Evolutionary conservation across 2,888 invertebrate genomes (phyloP), one percentile per base, ranked within the genome.

Genomic region (Protodeltote pygarga): DNA sequence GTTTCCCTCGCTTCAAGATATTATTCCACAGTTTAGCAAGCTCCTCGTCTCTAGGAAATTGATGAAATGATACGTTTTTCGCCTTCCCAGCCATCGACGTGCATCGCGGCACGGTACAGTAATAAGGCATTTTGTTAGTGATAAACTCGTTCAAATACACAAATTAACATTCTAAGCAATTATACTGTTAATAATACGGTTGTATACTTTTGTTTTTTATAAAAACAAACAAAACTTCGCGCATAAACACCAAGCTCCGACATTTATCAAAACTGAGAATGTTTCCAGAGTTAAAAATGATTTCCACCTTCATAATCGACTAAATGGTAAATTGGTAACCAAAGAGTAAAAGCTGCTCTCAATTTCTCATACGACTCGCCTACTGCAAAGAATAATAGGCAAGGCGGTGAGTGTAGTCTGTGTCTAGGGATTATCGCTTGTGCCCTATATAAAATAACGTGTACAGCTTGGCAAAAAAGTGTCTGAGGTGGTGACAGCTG

Each of bases 41-140:
- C 46, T 83, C 85, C 31, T 86, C 86, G 21, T 92, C 91, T 3
- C 89, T 73, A 0, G 92, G 92, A 65, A 92, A 92, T 51, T 90
- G 91, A 39, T 92, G 92, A 54, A 92, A 92, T 1, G 90, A 90
- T 31, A 92, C 92, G 58, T 92, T 89, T 68, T 92, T 91, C 8
- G 85, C 87, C 73, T 91, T 92, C 10, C 92, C 92, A 64, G 92
- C 92, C 89, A 92, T 87, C 0, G 92, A 92, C 0, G 92, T 92
- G 67, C 92, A 92, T 35, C 87, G 87, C 50, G 92, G 92, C 61
- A 92, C 92, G 6, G 92, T 92, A 64, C 92, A 92, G 66, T 92
- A 92, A 73, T 92, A 92, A 62, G 91, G 91, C 92, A 92, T 92
- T 65, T 80, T 90, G 71, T 65, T 77, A 80, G 55, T 64, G 65